Evolutionary conservation across 1,140 invertebrate species (phyloP).

Genomic region (Lordiphosa mommai): DNA sequence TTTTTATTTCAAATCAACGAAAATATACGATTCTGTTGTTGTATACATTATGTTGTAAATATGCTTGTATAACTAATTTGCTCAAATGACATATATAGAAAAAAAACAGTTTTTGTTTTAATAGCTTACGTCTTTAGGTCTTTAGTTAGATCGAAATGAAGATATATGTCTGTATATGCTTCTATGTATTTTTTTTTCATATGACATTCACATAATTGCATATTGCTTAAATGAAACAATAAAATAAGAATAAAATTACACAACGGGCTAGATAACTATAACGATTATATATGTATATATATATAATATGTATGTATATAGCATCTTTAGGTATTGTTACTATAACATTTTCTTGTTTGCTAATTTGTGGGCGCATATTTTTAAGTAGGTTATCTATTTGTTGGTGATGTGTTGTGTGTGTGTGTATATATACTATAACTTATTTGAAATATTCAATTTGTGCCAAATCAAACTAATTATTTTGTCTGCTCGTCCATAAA

Average conservation of each 20-base stretch:
- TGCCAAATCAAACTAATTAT: conserved; percentile 33
- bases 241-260: conserved; percentile 51
- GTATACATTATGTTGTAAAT: conserved; percentile 52
- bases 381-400: conserved; percentile 29
- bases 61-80: conserved; percentile 54
- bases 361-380: conserved; percentile 38
- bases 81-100: conserved; percentile 59
- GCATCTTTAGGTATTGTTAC: conserved; percentile 60
- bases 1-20: conserved; percentile 66
- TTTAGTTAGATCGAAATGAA: conserved; percentile 58
- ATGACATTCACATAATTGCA: conserved; percentile 21
- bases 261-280: conserved; percentile 52
- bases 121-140: conserved; percentile 37
- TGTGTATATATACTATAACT: conserved; percentile 15
- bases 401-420: conserved; percentile 23
- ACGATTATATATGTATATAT: conserved; percentile 37
- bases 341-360: conserved; percentile 9
- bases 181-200: conserved; percentile 18
- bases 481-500: conserved; percentile 33
- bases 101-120: conserved; percentile 37
- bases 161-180: conserved; percentile 28
- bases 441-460: conserved; percentile 29
- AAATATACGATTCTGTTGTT: conserved; percentile 46
- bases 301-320: conserved; percentile 43
- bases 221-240: conserved; percentile 43